These are phyloP conservation scores for Pantherophis guttatus DNA, from an alignment of 2,113 vertebrate genomes.

Conservation along the genomic window DNA sequence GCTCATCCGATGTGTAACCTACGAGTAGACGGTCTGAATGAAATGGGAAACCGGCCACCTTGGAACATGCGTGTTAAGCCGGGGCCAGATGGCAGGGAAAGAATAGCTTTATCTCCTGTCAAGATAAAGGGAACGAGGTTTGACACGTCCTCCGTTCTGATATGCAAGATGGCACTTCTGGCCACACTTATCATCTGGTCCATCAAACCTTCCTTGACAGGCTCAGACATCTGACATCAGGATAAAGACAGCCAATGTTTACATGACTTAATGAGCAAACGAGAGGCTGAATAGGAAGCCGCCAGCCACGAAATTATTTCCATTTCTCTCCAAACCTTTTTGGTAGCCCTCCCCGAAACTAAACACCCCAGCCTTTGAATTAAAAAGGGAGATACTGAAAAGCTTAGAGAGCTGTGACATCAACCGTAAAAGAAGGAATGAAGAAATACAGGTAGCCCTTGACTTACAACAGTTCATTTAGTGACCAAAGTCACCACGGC, in stretches of 20 bases:
- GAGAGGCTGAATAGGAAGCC: not conserved
- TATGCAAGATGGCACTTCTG: slow-evolving; percentile 50
- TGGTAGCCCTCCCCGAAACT: not conserved
- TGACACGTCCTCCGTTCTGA: slow-evolving; percentile 60
- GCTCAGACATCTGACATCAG: slow-evolving; percentile 30
- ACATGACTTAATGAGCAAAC: slow-evolving; percentile 30
- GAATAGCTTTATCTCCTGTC: slow-evolving; percentile 36
- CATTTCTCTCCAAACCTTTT: not conserved
- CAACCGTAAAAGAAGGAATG: too few relatives aligned
- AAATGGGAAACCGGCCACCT: slow-evolving; percentile 28
- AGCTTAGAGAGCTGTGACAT: too few relatives aligned
- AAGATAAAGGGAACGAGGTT: slow-evolving; percentile 41
- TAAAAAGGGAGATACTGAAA: not conserved
- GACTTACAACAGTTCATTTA: too few relatives aligned
- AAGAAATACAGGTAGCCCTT: too few relatives aligned
- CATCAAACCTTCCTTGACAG: slow-evolving; percentile 56
- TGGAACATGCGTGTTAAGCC: slow-evolving; percentile 50
- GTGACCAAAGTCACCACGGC: too few relatives aligned
- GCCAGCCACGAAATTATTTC: not conserved
- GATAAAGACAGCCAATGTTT: slow-evolving; percentile 20
- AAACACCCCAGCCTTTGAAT: not conserved
- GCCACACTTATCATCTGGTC: slow-evolving; percentile 38
- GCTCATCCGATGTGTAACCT: slow-evolving; percentile 46
- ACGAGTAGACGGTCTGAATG: slow-evolving; percentile 47
- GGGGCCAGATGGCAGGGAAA: slow-evolving; percentile 32